phyloP scores from a whole-genome alignment of 2,113 vertebrate genomes.

The Pan troglodytes region NHGRI_mPanTro3-v2.1_pri NC_072403.2:87969501-87970000 shows the following conservation, averaged over 20 bases:
- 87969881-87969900: not conserved
- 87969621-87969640: not conserved
- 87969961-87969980: slow-evolving; percentile 31
- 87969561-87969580: slow-evolving; percentile 69
- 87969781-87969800: not conserved
- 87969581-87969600: slow-evolving; percentile 69
- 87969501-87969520: slow-evolving; percentile 48
- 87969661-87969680: not conserved
- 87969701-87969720: not conserved
- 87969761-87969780: not conserved
- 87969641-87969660: not conserved
- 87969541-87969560: slow-evolving; percentile 70
- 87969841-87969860: not conserved
- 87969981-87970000: not conserved
- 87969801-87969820: not conserved
- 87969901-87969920: not conserved
- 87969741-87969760: not conserved
- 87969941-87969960: not conserved
- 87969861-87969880: not conserved
- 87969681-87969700: not conserved
- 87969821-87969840: not conserved
- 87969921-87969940: not conserved
- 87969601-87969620: slow-evolving; percentile 37
- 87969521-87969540: slow-evolving; percentile 57
- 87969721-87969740: not conserved